Evolutionary conservation across 1,140 invertebrate genomes (phyloP), one percentile per base, ranked within the genome.

Genomic region (Coptotermes formosanus): DNA sequence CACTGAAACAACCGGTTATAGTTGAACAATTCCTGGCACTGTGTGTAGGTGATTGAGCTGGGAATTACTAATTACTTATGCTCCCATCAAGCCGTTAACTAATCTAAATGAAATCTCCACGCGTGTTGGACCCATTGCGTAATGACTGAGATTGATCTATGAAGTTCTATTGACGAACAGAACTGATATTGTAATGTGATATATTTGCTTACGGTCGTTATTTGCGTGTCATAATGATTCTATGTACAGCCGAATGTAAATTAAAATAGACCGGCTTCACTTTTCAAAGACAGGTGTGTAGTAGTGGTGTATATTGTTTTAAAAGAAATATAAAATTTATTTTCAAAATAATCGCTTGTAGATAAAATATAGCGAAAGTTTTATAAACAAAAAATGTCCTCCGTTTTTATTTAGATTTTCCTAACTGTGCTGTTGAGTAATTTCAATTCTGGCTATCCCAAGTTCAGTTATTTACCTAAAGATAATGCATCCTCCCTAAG

Each of bases 41-140:
- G n/a, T 8, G 52, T 55, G 52, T 55, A 55, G 52, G 14, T 4
- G 52, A 48, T 16, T 48, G 59, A 16, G 25, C 64, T n/a, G 64
- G 64, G n/a, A 30, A 75, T 75, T 30, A 30, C 25, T 75, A 75
- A 75, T 75, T 75, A 75, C 64, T 75, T 75, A 75, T 30, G 64
- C 64, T 75, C 6, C 64, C 7, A 75, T 9, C 64, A 75, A 75
- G n/a, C 64, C 64, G 64, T 75, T 75, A 75, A 75, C 64, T 75
- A 75, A 75, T 30, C 64, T n/a, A 75, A 75, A 75, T 75, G 64
- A 75, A 75, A 75, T 75, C 64, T 75, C 64, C 64, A 30, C n/a
- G 64, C 64, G n/a, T 75, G 64, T 75, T 30, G 64, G 64, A 75
- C 30, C n/a, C 64, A 30, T 75, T 75, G 64, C n/a, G n/a, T 14